Conservation (phyloP, 2,797 vertebrate genomes). For the Enteromius thamalakanensis region DNA sequence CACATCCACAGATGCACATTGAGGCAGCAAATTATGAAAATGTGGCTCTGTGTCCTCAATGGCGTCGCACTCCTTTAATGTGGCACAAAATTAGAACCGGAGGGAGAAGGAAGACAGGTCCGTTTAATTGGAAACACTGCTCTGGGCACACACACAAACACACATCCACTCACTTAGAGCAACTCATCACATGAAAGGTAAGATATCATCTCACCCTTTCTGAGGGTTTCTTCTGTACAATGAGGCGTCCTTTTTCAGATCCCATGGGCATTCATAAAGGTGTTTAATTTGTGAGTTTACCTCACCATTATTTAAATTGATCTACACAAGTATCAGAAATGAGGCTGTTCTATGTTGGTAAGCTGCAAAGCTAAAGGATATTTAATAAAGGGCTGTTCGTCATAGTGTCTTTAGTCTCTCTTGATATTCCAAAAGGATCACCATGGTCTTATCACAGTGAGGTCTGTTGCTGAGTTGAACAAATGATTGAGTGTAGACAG, state of each 20-base stretch:
- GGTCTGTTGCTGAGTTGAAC: conserved; percentile 70
- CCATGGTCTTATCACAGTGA: conserved; percentile 76
- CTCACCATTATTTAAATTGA: conserved; percentile 84
- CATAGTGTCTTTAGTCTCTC: conserved; percentile 71
- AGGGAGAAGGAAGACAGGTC: conserved; percentile 78
- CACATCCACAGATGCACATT: conserved; percentile 68
- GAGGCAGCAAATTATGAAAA: conserved; percentile 84
- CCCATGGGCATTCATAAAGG: conserved; percentile 80
- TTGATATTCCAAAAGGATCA: conserved; percentile 75
- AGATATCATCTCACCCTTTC: conserved; percentile 80
- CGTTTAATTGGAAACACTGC: conserved; percentile 82
- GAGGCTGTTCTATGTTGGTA: conserved; percentile 70
- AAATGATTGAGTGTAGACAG: conserved; percentile 66
- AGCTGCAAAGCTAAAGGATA: conserved; percentile 72
- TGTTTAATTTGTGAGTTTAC: conserved; percentile 85
- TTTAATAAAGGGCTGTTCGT: conserved; percentile 78
- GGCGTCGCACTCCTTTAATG: conserved; percentile 84
- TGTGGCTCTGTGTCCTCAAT: conserved; percentile 83
- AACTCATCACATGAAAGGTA: conserved; percentile 67
- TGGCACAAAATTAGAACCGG: conserved; percentile 88
- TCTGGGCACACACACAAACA: conserved; percentile 69
- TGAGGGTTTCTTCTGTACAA: conserved; percentile 75
- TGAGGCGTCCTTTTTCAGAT: conserved; percentile 74
- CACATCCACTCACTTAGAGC: conserved; percentile 36
- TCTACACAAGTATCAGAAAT: conserved; percentile 76